These are phyloP conservation scores for Halcyon smyrnensis DNA, from an alignment of 2,797 vertebrate species.

Conservation along the genomic window DNA sequence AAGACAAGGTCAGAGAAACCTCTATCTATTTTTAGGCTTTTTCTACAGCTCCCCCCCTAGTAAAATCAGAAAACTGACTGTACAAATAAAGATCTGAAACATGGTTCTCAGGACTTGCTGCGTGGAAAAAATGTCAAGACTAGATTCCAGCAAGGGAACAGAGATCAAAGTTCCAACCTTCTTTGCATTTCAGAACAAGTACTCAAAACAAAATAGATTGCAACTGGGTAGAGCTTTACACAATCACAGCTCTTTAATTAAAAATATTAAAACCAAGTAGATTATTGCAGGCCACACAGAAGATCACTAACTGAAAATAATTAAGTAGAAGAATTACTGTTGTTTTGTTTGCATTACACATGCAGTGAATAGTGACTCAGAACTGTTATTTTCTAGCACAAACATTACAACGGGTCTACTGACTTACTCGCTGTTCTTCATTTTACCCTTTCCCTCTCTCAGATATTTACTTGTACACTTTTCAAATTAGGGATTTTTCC, in stretches of 20 bases:
- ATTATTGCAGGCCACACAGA: background rate
- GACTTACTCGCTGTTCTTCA: background rate
- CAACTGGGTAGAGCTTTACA: background rate
- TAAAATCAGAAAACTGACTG: background rate
- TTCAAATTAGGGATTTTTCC: background rate
- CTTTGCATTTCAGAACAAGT: background rate
- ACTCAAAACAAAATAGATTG: background rate
- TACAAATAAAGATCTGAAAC: background rate
- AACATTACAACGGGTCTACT: background rate
- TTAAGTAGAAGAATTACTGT: background rate
- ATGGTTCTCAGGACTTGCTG: background rate
- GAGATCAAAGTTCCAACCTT: background rate
- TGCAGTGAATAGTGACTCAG: background rate
- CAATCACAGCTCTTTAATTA: background rate
- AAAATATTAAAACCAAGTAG: background rate
- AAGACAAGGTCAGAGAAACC: background rate
- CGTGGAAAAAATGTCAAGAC: background rate
- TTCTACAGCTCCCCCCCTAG: background rate
- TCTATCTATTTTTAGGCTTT: background rate
- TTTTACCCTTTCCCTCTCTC: background rate
- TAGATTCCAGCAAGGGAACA: slow-evolving; percentile 1
- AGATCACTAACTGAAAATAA: background rate
- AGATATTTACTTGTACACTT: background rate
- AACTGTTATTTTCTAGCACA: background rate
- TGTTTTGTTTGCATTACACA: background rate